A percentile compares a stretch with the other conserved stretches of the same genome.
phyloP scores from a whole-genome alignment of 2,888 invertebrate species.

The Drosophila longiperda region DNA sequence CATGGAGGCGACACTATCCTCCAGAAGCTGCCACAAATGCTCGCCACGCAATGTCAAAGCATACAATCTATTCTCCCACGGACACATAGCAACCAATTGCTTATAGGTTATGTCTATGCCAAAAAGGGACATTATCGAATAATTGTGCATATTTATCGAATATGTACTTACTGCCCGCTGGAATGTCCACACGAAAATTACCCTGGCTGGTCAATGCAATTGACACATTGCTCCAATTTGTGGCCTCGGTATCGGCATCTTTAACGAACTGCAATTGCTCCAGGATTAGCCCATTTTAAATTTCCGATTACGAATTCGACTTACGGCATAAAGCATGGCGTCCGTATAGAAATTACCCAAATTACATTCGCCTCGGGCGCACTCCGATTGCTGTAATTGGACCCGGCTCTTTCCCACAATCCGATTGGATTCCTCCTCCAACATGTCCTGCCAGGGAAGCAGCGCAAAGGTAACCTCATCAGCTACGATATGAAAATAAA shows the following conservation, averaged over 20 bases:
- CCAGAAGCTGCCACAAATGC: slow-evolving; percentile 87
- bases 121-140: not conserved
- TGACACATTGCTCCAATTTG: slow-evolving; percentile 89
- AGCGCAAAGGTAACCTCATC: slow-evolving; percentile 86
- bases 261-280: slow-evolving; percentile 61
- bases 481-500: slow-evolving; percentile 84
- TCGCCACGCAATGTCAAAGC: slow-evolving; percentile 89
- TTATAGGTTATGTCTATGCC: slow-evolving; percentile 89
- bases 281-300: not conserved
- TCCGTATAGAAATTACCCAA: slow-evolving; percentile 91
- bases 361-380: slow-evolving; percentile 90
- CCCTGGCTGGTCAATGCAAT: slow-evolving; percentile 89
- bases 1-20: slow-evolving; percentile 86
- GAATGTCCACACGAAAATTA: slow-evolving; percentile 89
- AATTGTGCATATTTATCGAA: not conserved
- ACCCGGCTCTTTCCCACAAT: slow-evolving; percentile 87
- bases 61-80: slow-evolving; percentile 92
- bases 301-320: not conserved
- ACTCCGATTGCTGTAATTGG: slow-evolving; percentile 86
- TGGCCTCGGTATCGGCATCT: slow-evolving; percentile 69
- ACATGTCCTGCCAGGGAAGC: slow-evolving; percentile 86
- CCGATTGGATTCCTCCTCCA: slow-evolving; percentile 86
- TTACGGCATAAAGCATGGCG: slow-evolving; percentile 88
- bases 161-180: slow-evolving; percentile 86
- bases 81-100: slow-evolving; percentile 89